Base-by-base conservation (phyloP, 2,113 vertebrate genomes). In the Gobio gobio region DNA sequence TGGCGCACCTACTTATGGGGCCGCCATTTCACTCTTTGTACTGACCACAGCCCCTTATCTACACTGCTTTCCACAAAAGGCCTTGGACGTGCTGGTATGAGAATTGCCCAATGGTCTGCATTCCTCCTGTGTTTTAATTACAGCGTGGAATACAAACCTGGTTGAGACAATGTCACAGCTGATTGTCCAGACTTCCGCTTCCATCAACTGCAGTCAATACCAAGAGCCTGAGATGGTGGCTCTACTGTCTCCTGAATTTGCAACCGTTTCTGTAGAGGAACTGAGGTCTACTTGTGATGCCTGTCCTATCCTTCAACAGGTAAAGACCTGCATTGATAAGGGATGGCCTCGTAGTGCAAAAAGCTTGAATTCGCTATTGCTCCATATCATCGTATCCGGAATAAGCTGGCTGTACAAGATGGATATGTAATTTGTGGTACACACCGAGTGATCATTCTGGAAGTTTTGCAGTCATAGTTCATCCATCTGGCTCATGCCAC, bases 401-500 rank as follows among this genome's bases (percentile, higher is more conserved):
- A 47, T 59, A 33, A 78, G 22, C 12, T 78, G 7, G 20, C 63
- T 59, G n/a, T 51, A 58, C 61, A 85, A 10, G 63, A 58, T 56
- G 16, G 47, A 3, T 59, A 36, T 33, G 24, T 79, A 12, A 85
- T 79, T 43, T 1, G 9, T 24, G 75, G 63, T 7, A 79, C 26
- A 40, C 45, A 72, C 24, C 13, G 16, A 29, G 29, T 85, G 22
- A 51, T 79, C 12, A 36, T 72, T 10, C 76, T 18, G 20, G 5
- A 10, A 40, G 36, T 0, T 0, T 10, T 85, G 12, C 75, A 66
- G 4, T 36, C 74, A 2, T 78, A 68, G 45, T 12, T 85, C 3
- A 68, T 78, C 5, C 61, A 78, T 12, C 20, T 87, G 6, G 75
- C n/a, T n/a, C n/a, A n/a, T n/a, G n/a, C n/a, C n/a, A n/a, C n/a